Conservation (phyloP, 2,888 invertebrate genomes). For the Epsilonema sp. region DNA sequence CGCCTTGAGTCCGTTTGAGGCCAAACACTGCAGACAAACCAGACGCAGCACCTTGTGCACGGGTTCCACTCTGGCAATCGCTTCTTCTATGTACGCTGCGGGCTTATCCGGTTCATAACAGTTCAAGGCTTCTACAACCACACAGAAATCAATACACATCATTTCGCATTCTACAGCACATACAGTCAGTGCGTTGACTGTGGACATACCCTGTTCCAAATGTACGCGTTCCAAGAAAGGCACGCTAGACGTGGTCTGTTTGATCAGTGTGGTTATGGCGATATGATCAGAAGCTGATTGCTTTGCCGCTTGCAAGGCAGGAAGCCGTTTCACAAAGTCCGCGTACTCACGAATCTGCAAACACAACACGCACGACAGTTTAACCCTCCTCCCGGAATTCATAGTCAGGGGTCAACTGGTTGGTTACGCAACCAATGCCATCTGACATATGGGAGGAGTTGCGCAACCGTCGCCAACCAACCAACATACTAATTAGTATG, state of each 20-base stretch:
- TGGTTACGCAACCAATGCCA: no score
- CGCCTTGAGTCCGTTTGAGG: conserved; percentile 74
- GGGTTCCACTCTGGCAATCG: conserved; percentile 63
- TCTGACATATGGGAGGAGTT: no score
- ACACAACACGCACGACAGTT: no score
- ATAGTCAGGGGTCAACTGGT: no score
- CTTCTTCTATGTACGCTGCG: conserved; percentile 69
- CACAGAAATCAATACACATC: no score
- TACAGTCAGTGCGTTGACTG: no score
- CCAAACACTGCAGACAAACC: conserved; percentile 74
- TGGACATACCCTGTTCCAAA: no score
- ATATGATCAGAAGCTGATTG: conserved; percentile 53
- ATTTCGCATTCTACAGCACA: no score
- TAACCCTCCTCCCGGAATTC: no score
- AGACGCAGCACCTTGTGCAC: conserved; percentile 59
- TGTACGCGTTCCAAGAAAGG: no score
- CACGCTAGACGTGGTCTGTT: conserved; percentile 64
- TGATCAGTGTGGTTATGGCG: conserved; percentile 76
- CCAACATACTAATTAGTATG: no score
- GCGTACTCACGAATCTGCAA: conserved; percentile 93
- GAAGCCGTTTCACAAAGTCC: conserved; percentile 68
- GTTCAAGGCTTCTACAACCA: conserved; percentile 52
- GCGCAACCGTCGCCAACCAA: no score
- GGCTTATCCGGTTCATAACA: conserved; percentile 75
- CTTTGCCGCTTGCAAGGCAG: conserved; percentile 63